phyloP scores from a whole-genome alignment of 92 coral and sea anemone species.

The Porites divaricata region DNA sequence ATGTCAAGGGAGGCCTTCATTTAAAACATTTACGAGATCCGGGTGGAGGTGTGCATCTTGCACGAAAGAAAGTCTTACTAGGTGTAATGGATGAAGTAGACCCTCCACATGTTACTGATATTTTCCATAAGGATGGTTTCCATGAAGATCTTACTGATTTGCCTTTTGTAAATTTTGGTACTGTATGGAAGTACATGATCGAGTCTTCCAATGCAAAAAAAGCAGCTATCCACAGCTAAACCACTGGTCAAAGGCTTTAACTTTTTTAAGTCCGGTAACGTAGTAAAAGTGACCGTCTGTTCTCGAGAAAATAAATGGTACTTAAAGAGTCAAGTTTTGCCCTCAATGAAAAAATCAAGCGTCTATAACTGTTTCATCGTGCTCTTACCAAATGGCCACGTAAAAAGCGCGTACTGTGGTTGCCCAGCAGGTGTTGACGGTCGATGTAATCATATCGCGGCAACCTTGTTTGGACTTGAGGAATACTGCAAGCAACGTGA shows the following conservation, averaged over 20 bases:
- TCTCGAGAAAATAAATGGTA: too few relatives aligned
- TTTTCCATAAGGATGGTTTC: conserved; percentile 6
- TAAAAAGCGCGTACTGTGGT: too few relatives aligned
- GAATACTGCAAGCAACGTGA: conserved; percentile 30
- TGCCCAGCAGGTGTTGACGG: too few relatives aligned
- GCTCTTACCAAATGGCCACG: too few relatives aligned
- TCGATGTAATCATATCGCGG: conserved; percentile 62
- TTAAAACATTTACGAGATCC: conserved; percentile 60
- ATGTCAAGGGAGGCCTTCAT: conserved; percentile 40
- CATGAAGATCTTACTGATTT: too few relatives aligned
- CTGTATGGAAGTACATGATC: conserved; percentile 65
- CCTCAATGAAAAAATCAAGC: too few relatives aligned
- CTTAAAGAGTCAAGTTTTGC: too few relatives aligned
- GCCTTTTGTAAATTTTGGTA: too few relatives aligned
- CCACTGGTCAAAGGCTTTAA: conserved; percentile 66
- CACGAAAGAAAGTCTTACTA: conserved; percentile 48
- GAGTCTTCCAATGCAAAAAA: conserved; percentile 48
- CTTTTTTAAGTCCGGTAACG: conserved; percentile 60
- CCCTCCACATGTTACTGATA: conserved; percentile 15
- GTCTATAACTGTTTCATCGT: too few relatives aligned
- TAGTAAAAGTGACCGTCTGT: conserved; percentile 10
- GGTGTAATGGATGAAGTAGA: conserved; percentile 51
- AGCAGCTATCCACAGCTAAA: conserved; percentile 64
- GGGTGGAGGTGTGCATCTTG: conserved; percentile 52
- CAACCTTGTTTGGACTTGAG: conserved; percentile 72